Percentiles rank a stretch among this genome's conserved stretches.
Conservation (phyloP, 1,140 invertebrate genomes). For the Drosophila erecta region DNA sequence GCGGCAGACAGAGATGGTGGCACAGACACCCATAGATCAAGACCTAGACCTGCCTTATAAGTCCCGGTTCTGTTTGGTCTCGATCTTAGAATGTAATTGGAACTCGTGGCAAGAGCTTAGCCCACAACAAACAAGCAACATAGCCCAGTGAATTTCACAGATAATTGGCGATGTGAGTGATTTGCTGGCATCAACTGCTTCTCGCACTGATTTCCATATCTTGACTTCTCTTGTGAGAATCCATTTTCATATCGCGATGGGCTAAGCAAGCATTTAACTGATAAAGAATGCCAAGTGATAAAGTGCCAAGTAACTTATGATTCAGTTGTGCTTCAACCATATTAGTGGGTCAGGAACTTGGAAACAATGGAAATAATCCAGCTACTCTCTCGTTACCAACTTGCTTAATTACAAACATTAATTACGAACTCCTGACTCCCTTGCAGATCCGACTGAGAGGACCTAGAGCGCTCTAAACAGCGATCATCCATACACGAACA, state of each 20-base stretch:
- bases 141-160: conserved; percentile 14
- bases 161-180: conserved; percentile 29
- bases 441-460: not conserved
- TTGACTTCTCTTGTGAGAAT: not conserved
- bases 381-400: too few relatives aligned
- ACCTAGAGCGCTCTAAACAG: not conserved
- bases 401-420: too few relatives aligned
- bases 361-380: too few relatives aligned
- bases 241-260: not conserved
- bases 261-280: not conserved
- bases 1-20: not conserved
- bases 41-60: conserved; percentile 24
- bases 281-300: not conserved
- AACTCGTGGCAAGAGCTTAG: conserved; percentile 49
- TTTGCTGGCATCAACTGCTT: conserved; percentile 5
- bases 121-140: conserved; percentile 14
- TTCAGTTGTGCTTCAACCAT: too few relatives aligned
- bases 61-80: conserved; percentile 1
- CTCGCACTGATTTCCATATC: not conserved
- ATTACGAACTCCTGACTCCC: not conserved
- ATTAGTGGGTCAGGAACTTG: too few relatives aligned
- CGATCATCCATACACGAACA: not conserved
- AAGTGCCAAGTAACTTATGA: too few relatives aligned
- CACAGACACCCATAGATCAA: not conserved
- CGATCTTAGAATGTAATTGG: conserved; percentile 50